phyloP scores from a whole-genome alignment of 1,140 invertebrate genomes.

The Procambarus clarkii region DNA sequence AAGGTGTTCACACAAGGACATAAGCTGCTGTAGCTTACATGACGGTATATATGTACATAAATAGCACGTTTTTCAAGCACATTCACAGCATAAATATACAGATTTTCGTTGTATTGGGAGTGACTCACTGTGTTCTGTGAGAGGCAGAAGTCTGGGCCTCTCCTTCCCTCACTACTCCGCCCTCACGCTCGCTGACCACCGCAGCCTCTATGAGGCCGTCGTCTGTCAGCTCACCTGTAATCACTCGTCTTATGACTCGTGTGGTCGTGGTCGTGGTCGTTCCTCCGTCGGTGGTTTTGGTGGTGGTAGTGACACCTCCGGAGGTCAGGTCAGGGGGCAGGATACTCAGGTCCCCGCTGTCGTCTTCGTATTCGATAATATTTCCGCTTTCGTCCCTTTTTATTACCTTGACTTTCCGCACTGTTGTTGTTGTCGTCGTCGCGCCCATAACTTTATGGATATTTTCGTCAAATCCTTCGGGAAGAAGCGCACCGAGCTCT shows the following conservation, averaged over 20 bases:
- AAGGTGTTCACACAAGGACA: constrained; percentile 35
- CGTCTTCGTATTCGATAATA: constrained; percentile 53
- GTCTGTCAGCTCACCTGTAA: constrained; percentile 35
- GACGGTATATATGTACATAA: constrained; percentile 47
- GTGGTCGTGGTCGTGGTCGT: constrained; percentile 52
- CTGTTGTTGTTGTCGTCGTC: constrained; percentile 52
- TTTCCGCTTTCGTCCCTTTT: constrained; percentile 51
- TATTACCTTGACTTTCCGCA: constrained; percentile 47
- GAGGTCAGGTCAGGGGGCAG: constrained; percentile 10
- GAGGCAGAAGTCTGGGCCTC: neutral
- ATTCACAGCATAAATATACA: constrained; percentile 62
- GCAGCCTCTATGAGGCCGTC: constrained; percentile 5
- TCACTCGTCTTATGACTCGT: constrained; percentile 54
- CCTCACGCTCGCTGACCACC: constrained; percentile 54
- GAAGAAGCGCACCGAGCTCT: constrained; percentile 29
- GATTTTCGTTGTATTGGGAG: constrained; percentile 55
- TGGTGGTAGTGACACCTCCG: constrained; percentile 31
- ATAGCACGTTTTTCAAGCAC: constrained; percentile 53
- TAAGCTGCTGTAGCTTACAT: constrained; percentile 63
- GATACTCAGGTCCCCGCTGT: neutral
- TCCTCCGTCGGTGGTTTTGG: constrained; percentile 51
- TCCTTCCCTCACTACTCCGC: constrained; percentile 29
- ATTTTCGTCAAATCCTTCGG: constrained; percentile 56
- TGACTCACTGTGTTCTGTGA: constrained; percentile 53
- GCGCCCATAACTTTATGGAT: constrained; percentile 45